A percentile compares a stretch with the other conserved stretches of the same genome.
phyloP scores from a whole-genome alignment of 2,113 vertebrate genomes.

The Oryzias javanicus region DNA sequence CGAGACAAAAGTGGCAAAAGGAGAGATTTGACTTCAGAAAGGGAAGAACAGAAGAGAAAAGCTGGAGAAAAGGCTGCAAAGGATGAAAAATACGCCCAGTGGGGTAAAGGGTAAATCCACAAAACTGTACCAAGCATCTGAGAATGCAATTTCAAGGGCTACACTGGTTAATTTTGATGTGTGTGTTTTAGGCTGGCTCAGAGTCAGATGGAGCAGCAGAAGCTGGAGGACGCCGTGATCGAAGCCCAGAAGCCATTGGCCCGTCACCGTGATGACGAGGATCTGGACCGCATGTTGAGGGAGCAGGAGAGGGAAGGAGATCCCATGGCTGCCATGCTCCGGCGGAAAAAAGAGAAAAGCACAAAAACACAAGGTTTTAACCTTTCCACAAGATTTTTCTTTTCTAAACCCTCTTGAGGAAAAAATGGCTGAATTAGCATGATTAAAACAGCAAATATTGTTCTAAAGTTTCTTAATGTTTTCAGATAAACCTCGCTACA shows the following conservation, averaged over 20 bases:
- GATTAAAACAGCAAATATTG: background rate
- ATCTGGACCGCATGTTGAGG: constrained; percentile 90
- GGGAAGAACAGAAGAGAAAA: constrained; percentile 80
- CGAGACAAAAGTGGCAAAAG: constrained; percentile 89
- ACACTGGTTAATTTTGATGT: constrained; percentile 1
- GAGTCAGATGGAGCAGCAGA: constrained; percentile 87
- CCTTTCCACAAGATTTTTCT: constrained; percentile 11
- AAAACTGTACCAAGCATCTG: background rate
- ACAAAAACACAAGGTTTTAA: constrained; percentile 79
- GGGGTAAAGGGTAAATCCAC: constrained; percentile 90
- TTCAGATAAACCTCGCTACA: constrained; percentile 87
- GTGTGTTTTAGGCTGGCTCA: constrained; percentile 82
- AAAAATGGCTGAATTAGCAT: background rate
- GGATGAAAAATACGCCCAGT: constrained; percentile 88
- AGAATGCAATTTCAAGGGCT: background rate
- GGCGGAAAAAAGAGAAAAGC: constrained; percentile 85
- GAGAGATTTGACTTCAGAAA: constrained; percentile 85
- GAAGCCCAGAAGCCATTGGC: constrained; percentile 94
- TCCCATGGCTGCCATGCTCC: constrained; percentile 91
- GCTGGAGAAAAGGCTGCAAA: constrained; percentile 81
- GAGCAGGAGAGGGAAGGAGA: constrained; percentile 93
- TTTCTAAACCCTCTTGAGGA: background rate
- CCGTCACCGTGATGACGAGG: constrained; percentile 87
- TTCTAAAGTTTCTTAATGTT: background rate
- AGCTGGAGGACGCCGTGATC: constrained; percentile 83